These are phyloP conservation scores for Aurelia aurita complex sp. Pacific DNA, from an alignment of 30 jellyfish, hydroid and myxozoan genomes.

Conservation along the genomic window DNA sequence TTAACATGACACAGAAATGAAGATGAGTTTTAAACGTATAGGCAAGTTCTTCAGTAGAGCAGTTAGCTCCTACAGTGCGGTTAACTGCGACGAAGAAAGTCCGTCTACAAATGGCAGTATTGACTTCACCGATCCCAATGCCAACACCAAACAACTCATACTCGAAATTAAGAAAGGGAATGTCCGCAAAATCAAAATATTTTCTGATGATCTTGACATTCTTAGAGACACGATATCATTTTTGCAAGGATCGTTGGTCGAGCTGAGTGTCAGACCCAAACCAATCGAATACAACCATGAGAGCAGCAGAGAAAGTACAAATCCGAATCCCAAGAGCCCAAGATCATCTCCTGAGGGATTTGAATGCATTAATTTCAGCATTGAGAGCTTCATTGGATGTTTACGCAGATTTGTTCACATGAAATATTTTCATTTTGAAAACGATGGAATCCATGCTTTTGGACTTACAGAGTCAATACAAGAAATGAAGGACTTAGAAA, in stretches of 20 bases:
- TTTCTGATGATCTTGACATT: constrained; percentile 5
- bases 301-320: constrained; percentile 2
- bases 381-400: background rate
- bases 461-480: background rate
- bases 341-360: constrained; percentile 17
- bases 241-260: background rate
- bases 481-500: background rate
- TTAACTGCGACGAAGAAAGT: no score
- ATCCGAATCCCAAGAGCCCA: background rate
- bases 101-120: background rate
- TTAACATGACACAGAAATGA: background rate
- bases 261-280: constrained; percentile 8
- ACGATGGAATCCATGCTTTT: constrained; percentile 7
- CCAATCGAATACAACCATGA: background rate
- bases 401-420: background rate
- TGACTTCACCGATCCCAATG: background rate
- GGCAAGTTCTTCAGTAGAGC: no score
- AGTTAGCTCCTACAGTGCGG: no score
- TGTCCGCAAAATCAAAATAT: constrained; percentile 1
- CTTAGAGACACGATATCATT: background rate
- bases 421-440: constrained; percentile 19
- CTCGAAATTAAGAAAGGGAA: background rate
- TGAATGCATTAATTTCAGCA: background rate
- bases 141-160: background rate
- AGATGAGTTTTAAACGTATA: background rate